These are phyloP conservation scores for Uromys caudimaculatus DNA, from an alignment of 2,797 vertebrate species.

Conservation along the genomic window DNA sequence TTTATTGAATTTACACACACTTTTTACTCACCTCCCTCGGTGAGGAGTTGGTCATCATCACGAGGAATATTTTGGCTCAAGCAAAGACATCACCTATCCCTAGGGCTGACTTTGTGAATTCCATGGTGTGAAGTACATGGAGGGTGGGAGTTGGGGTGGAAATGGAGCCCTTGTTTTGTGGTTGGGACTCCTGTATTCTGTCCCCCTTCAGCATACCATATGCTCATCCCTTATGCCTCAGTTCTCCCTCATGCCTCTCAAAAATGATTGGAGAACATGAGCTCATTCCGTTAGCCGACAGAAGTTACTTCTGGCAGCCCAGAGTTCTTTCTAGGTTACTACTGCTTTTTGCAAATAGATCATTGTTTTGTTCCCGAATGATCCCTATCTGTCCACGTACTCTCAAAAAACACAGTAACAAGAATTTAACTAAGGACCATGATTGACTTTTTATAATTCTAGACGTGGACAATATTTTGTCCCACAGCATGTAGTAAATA, in stretches of 20 bases:
- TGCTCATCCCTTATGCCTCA: neutral
- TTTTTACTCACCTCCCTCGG: neutral
- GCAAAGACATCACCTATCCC: neutral
- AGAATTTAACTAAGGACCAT: neutral
- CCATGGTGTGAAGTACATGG: rapidly evolving
- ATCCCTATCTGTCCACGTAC: neutral
- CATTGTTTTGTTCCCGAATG: neutral
- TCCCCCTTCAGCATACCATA: neutral
- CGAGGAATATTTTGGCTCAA: neutral
- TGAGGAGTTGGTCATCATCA: neutral
- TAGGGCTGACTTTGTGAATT: neutral
- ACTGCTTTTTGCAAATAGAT: neutral
- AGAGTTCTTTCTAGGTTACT: neutral
- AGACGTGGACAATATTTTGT: neutral
- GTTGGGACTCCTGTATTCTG: neutral
- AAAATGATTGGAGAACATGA: neutral
- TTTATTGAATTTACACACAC: neutral
- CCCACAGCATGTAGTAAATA: neutral
- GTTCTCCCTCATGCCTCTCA: neutral
- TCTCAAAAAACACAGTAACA: neutral
- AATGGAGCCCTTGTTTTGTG: rapidly evolving
- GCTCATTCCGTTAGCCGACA: neutral
- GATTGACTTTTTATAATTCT: neutral
- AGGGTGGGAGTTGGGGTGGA: rapidly evolving
- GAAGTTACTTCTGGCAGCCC: rapidly evolving